These are phyloP conservation scores for Lepidurus arcticus DNA, from an alignment of 1,140 invertebrate genomes.

Conservation along the genomic window DNA sequence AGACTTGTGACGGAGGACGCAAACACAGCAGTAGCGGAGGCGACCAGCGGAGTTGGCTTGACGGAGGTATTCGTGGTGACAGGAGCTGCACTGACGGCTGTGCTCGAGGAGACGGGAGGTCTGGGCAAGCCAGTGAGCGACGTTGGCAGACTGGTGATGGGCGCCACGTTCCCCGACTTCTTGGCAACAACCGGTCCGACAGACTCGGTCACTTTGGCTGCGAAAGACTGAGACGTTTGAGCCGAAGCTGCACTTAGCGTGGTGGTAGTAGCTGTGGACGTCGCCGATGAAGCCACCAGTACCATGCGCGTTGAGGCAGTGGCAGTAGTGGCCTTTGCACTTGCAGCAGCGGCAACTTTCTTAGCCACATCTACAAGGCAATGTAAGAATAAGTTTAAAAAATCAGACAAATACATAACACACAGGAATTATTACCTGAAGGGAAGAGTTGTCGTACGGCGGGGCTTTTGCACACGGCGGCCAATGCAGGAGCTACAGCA, in stretches of 20 bases:
- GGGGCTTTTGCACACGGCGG: constrained; percentile 37
- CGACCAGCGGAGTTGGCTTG: constrained; percentile 8
- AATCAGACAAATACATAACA: not conserved
- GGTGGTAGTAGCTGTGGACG: not conserved
- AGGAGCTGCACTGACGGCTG: not conserved
- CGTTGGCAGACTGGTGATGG: not conserved
- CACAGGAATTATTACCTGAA: not conserved
- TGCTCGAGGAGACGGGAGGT: not conserved
- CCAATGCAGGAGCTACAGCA: constrained; percentile 34
- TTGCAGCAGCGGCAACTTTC: not conserved
- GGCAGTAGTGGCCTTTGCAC: constrained; percentile 1
- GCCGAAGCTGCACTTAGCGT: not conserved
- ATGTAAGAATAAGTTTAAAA: not conserved
- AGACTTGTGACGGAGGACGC: not conserved
- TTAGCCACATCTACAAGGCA: not conserved
- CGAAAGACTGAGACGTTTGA: not conserved
- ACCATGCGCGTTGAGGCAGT: not conserved
- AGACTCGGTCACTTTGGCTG: not conserved
- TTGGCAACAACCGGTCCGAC: constrained; percentile 2
- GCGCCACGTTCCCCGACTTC: not conserved
- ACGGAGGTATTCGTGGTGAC: not conserved
- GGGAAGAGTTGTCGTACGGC: constrained; percentile 36
- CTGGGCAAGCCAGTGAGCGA: not conserved
- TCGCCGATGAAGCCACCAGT: not conserved
- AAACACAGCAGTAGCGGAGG: not conserved